phyloP scores from a whole-genome alignment of 2,888 invertebrate species.

The Athrips mouffetella region DNA sequence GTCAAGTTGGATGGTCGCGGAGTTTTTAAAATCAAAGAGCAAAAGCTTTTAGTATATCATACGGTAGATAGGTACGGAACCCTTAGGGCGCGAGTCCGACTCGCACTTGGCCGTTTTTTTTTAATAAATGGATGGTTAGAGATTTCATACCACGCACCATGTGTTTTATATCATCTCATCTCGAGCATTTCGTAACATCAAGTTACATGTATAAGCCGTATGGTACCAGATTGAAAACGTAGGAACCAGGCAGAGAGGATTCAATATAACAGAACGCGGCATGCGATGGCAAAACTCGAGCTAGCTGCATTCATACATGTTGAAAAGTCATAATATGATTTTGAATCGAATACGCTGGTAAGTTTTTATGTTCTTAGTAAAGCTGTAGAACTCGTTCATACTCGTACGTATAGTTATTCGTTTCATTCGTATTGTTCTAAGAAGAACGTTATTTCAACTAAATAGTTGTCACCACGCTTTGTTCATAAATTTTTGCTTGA shows the following conservation, averaged over 20 bases:
- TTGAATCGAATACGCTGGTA: constrained; percentile 56
- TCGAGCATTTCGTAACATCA: constrained; percentile 55
- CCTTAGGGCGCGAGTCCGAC: constrained; percentile 54
- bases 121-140: constrained; percentile 59
- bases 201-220: constrained; percentile 41
- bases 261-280: constrained; percentile 64
- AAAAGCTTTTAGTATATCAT: no score
- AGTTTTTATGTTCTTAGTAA: constrained; percentile 53
- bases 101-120: constrained; percentile 59
- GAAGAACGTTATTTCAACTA: no score
- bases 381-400: constrained; percentile 28
- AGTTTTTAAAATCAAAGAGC: no score
- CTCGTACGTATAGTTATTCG: constrained; percentile 36
- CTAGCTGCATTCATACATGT: constrained; percentile 64
- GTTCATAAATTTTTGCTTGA: no score
- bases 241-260: constrained; percentile 53
- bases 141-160: constrained; percentile 63
- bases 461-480: no score
- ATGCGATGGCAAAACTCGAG: constrained; percentile 40
- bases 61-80: constrained; percentile 42
- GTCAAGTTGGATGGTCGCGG: no score
- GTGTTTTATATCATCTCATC: constrained; percentile 65
- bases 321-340: constrained; percentile 71
- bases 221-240: constrained; percentile 62
- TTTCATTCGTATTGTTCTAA: constrained; percentile 4